Conservation (phyloP, 2,797 vertebrate species). For the Setipinna tenuifilis region DNA sequence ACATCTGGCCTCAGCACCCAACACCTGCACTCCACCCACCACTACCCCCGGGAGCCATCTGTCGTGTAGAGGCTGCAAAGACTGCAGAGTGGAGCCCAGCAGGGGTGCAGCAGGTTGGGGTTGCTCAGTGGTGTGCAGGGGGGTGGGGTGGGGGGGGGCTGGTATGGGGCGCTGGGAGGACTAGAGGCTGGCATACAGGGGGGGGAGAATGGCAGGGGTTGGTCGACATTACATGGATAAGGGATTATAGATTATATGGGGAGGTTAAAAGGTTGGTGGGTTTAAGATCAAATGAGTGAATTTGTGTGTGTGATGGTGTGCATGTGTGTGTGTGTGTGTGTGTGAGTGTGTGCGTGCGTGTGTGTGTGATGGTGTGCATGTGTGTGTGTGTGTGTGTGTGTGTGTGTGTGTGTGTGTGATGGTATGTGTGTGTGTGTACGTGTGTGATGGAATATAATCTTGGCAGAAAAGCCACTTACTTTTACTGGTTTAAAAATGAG, state of each 20-base stretch:
- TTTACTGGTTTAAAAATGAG: no score
- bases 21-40: no score
- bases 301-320: slow-evolving; percentile 35
- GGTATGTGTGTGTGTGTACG: slow-evolving; percentile 15
- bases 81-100: neutral
- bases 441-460: neutral
- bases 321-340: slow-evolving; percentile 19
- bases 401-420: slow-evolving; percentile 26
- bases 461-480: no score
- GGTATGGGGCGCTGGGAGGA: neutral
- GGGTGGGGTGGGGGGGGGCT: neutral
- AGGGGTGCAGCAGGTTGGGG: neutral
- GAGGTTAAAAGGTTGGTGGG: slow-evolving; percentile 9
- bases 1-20: no score
- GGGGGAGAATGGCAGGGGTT: neutral
- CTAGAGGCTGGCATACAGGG: neutral
- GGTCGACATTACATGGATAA: neutral
- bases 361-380: neutral
- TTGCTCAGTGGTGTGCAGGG: neutral
- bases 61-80: neutral
- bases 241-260: neutral
- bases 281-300: neutral
- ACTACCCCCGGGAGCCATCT: no score
- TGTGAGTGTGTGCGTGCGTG: slow-evolving; percentile 12
- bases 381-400: neutral